phyloP scores from a whole-genome alignment of 2,797 vertebrate genomes.

The Schizopygopsis malacanthus region DNA sequence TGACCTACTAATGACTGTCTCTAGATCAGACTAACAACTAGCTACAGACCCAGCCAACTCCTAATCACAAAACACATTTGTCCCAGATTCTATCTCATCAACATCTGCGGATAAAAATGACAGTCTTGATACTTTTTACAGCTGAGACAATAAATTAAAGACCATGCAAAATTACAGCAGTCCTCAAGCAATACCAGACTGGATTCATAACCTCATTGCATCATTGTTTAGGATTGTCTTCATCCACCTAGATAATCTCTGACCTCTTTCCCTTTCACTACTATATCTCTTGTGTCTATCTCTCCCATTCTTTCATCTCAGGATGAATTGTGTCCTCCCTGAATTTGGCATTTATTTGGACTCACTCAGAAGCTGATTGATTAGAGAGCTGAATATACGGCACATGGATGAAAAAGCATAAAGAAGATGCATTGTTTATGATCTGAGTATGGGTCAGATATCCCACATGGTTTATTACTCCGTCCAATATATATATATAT shows the following conservation, averaged over 20 bases:
- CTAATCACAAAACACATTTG: conserved; percentile 12
- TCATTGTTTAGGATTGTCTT: conserved; percentile 47
- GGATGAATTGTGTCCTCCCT: conserved; percentile 64
- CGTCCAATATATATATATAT: background rate
- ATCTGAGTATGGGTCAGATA: background rate
- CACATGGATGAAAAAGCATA: conserved; percentile 61
- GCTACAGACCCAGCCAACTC: background rate
- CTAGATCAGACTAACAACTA: conserved; percentile 10
- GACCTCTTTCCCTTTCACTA: conserved; percentile 32
- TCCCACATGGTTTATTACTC: conserved; percentile 1
- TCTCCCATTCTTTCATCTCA: conserved; percentile 15
- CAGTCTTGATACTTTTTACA: conserved; percentile 6
- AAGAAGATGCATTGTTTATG: conserved; percentile 55
- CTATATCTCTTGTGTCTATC: conserved; percentile 30
- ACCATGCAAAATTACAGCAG: conserved; percentile 47
- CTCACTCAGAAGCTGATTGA: conserved; percentile 57
- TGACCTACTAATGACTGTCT: conserved; percentile 1
- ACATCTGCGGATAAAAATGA: conserved; percentile 31
- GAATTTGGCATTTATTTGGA: conserved; percentile 60
- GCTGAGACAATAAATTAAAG: conserved; percentile 20
- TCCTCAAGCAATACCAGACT: conserved; percentile 9
- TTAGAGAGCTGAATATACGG: conserved; percentile 41
- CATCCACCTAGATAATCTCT: conserved; percentile 40
- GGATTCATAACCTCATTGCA: conserved; percentile 49
- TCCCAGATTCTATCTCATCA: background rate